Base-by-base conservation (phyloP, 2,797 vertebrate genomes). In the Dipus sagitta region DNA sequence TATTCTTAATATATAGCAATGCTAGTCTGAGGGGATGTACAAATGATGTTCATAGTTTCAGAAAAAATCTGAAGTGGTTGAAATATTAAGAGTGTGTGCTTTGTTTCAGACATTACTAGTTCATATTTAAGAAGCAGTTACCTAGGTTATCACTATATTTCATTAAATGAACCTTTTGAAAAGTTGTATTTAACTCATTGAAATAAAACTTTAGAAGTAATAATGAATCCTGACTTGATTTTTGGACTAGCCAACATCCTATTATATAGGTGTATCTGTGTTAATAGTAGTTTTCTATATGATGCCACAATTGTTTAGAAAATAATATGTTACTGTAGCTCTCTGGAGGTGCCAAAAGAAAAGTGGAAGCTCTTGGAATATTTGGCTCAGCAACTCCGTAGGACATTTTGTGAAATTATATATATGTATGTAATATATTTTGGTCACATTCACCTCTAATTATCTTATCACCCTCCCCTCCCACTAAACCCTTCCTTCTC, bases 81-180 rank as follows among this genome's bases (percentile, higher is more conserved):
- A 89, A 92, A 9, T 91, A 70, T 71, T n/a, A 90, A 81, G 71
- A 95, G 10, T 78, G 88, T 30, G 90, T 86, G 24, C 21, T 95
- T 93, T 96, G 1, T 6, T 86, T 84, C 60, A 92, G 78, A 24
- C 9, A 47, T 32, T 83, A 93, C 32, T 76, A 95, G 13, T 91
- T 95, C 84, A 54, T 17, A 42, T 64, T 20, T 52, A 78, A 89
- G 82, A 74, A 52, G 4, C 84, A 67, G 30, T 90, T 85, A 71
- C 6, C 79, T 75, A 23, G 30, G 34, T 88, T 2, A 23, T 76
- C 34, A 72, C 47, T 4, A 52, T 28, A 81, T 58, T 68, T 93
- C 20, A 58, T 86, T 58, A 96, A 91, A 78, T 9, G 87, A 28
- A 91, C 26, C 62, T 17, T 91, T 91, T 88, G 34, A n/a, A 92